A percentile compares a stretch with the other conserved stretches of the same genome.
These are phyloP conservation scores for Phodopus roborovskii DNA, from an alignment of 2,113 vertebrate species.

Conservation along the genomic window DNA sequence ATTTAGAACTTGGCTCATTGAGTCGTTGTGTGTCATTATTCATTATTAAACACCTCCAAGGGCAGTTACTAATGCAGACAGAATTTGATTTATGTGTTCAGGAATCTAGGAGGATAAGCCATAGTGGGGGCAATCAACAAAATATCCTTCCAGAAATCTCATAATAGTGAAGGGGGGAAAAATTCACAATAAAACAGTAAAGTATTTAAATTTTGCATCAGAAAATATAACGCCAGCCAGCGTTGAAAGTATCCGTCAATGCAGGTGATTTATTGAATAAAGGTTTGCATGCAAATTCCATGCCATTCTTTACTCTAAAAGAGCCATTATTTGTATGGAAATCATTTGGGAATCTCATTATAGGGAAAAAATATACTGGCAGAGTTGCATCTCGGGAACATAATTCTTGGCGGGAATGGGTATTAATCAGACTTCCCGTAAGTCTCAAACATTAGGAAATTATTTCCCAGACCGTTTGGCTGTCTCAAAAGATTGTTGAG, in stretches of 20 bases:
- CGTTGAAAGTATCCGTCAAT: slow-evolving; percentile 74
- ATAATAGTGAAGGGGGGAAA: slow-evolving; percentile 70
- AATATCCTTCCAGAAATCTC: slow-evolving; percentile 81
- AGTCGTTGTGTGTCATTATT: slow-evolving; percentile 74
- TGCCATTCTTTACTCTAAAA: slow-evolving; percentile 66
- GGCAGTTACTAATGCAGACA: slow-evolving; percentile 82
- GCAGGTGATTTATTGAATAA: slow-evolving; percentile 69
- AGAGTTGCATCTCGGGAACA: slow-evolving; percentile 37
- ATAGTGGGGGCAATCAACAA: slow-evolving; percentile 81
- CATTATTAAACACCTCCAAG: slow-evolving; percentile 84
- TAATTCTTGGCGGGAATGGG: slow-evolving; percentile 60
- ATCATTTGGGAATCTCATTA: slow-evolving; percentile 64
- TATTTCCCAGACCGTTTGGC: slow-evolving; percentile 41
- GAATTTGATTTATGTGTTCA: slow-evolving; percentile 83
- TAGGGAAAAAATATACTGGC: slow-evolving; percentile 23
- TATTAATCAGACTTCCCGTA: slow-evolving; percentile 67
- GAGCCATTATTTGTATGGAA: slow-evolving; percentile 63
- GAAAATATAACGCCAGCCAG: slow-evolving; percentile 66
- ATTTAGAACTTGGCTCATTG: slow-evolving; percentile 75
- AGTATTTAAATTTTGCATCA: slow-evolving; percentile 76
- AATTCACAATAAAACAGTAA: slow-evolving; percentile 70
- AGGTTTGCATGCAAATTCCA: slow-evolving; percentile 68
- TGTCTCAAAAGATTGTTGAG: background rate
- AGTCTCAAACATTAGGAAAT: slow-evolving; percentile 49
- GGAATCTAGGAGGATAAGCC: slow-evolving; percentile 73